Percentiles rank a stretch among this genome's conserved stretches.
These are phyloP conservation scores for Cataglyphis rosenhaueri DNA, from an alignment of 2,888 invertebrate genomes.

Conservation along the genomic window DNA sequence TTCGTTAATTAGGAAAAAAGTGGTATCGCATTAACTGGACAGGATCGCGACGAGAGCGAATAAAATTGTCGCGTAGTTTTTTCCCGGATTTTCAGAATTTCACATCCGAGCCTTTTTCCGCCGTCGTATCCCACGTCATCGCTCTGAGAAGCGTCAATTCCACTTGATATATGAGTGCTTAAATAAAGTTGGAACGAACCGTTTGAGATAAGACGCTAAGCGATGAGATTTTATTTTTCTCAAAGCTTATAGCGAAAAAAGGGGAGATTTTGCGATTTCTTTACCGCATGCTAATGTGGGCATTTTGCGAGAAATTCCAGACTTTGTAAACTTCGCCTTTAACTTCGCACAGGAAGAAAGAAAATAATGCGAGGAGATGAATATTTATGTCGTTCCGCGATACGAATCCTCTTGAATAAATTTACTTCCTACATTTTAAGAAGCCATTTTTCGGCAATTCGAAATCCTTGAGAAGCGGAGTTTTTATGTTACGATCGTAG, in stretches of 20 bases:
- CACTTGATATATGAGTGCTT: constrained; percentile 53
- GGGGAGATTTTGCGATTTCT: neutral
- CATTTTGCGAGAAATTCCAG: constrained; percentile 14
- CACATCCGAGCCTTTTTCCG: constrained; percentile 22
- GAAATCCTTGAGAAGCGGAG: neutral
- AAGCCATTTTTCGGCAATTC: neutral
- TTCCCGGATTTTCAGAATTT: constrained; percentile 52
- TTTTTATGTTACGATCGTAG: neutral
- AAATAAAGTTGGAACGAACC: neutral
- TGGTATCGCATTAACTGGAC: constrained; percentile 34
- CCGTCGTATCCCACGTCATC: neutral
- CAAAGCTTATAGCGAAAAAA: neutral
- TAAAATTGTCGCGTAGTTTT: constrained; percentile 45
- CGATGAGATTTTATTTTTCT: neutral
- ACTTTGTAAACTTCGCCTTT: constrained; percentile 17
- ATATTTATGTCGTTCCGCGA: constrained; percentile 13
- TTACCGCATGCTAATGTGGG: neutral
- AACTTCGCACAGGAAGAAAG: constrained; percentile 19
- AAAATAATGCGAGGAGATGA: neutral
- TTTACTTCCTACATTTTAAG: neutral
- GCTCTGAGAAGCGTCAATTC: constrained; percentile 70
- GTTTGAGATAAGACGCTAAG: neutral
- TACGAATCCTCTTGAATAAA: constrained; percentile 14
- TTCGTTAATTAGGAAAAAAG: constrained; percentile 64
- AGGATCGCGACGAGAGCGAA: constrained; percentile 46